Conservation (phyloP, 2,797 vertebrate species). For the Tauraco hartlaubi region DNA sequence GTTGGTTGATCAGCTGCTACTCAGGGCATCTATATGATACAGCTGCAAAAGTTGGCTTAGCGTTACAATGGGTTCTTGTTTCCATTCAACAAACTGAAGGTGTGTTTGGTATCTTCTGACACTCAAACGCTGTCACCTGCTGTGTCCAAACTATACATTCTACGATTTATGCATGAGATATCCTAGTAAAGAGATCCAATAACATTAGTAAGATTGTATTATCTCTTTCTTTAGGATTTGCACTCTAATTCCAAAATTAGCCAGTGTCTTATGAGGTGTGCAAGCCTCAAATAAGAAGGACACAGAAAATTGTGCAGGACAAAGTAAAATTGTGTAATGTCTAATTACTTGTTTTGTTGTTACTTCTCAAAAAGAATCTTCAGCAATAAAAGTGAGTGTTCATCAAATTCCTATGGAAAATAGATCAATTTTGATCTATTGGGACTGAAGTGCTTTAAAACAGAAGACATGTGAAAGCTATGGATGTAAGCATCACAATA, state of each 20-base stretch:
- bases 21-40: neutral
- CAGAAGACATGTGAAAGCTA: neutral
- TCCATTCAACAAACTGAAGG: neutral
- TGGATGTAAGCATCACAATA: neutral
- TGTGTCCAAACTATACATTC: neutral
- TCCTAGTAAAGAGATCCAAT: neutral
- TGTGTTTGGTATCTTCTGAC: neutral
- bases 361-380: neutral
- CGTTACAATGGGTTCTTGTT: neutral
- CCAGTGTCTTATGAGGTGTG: neutral
- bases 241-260: neutral
- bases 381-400: neutral
- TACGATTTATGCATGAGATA: neutral
- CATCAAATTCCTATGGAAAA: neutral
- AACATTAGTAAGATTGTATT: neutral
- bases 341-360: neutral
- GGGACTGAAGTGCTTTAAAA: neutral
- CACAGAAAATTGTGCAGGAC: neutral
- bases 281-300: neutral
- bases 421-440: neutral
- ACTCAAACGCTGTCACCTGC: neutral
- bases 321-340: neutral
- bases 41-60: neutral
- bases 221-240: neutral
- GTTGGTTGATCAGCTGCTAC: neutral